Evolutionary conservation across 1,140 invertebrate genomes (phyloP).

Genomic region (Drosophila carrolli): DNA sequence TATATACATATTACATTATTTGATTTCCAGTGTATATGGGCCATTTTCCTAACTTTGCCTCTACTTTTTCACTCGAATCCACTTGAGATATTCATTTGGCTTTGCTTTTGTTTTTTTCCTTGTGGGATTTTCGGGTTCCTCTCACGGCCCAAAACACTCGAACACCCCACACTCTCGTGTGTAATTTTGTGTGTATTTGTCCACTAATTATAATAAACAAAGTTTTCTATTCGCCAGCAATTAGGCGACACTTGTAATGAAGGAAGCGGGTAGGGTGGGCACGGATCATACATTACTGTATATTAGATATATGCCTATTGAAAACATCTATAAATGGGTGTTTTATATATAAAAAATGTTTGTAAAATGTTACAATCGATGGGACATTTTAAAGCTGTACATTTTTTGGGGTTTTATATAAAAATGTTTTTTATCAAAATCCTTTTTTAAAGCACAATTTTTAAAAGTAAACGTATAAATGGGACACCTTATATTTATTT

Average conservation of each 20-base stretch:
- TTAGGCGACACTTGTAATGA: conserved; percentile 37
- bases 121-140: conserved; percentile 9
- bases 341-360: too few species aligned
- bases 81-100: conserved; percentile 36
- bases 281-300: not conserved
- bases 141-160: not conserved
- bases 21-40: conserved; percentile 6
- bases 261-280: not conserved
- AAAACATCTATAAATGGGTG: not conserved
- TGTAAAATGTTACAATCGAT: too few species aligned
- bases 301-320: not conserved
- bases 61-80: conserved; percentile 24
- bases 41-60: conserved; percentile 7
- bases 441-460: too few species aligned
- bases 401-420: too few species aligned
- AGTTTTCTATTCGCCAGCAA: conserved; percentile 49
- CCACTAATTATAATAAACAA: conserved; percentile 64
- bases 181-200: conserved; percentile 28
- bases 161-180: not conserved
- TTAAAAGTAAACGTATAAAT: too few species aligned
- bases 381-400: too few species aligned
- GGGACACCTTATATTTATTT: too few species aligned
- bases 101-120: conserved; percentile 11
- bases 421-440: too few species aligned
- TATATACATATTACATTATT: not conserved